phyloP scores from a whole-genome alignment of 2,888 invertebrate species.

The Brachypterus glaber region DNA sequence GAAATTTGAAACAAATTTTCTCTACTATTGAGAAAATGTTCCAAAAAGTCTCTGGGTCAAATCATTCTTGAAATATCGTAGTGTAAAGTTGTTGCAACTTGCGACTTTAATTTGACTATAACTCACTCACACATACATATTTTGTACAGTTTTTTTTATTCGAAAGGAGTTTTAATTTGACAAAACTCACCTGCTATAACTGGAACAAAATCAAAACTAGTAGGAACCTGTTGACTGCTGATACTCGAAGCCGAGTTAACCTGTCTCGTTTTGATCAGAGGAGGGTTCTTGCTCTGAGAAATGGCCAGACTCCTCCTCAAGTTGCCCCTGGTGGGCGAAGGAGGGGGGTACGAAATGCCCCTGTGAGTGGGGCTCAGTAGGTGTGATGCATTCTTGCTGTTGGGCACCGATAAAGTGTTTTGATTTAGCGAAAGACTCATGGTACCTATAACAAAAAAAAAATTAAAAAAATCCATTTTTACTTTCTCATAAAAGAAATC shows the following conservation, averaged over 20 bases:
- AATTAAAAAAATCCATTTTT: too few species aligned
- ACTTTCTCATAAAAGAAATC: too few species aligned
- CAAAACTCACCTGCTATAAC: constrained; percentile 43
- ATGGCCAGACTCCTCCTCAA: constrained; percentile 59
- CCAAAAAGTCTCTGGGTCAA: too few species aligned
- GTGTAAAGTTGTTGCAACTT: too few species aligned
- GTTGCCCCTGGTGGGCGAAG: constrained; percentile 61
- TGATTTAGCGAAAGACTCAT: constrained; percentile 29
- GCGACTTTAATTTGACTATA: too few species aligned
- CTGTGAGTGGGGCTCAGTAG: constrained; percentile 52
- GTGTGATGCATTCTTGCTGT: constrained; percentile 38
- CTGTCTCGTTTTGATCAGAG: constrained; percentile 70
- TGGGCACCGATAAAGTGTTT: constrained; percentile 49
- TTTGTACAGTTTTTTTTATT: too few species aligned
- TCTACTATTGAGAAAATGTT: too few species aligned
- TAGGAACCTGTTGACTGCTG: constrained; percentile 30
- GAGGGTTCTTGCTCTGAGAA: constrained; percentile 69
- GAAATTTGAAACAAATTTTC: too few species aligned
- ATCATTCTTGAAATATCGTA: too few species aligned
- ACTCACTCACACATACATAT: too few species aligned
- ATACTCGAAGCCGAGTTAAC: constrained; percentile 47
- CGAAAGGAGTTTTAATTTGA: too few species aligned
- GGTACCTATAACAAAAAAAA: too few species aligned
- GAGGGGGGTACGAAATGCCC: constrained; percentile 76
- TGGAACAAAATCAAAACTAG: constrained; percentile 42